A percentile compares a stretch with the other conserved stretches of the same genome.
phyloP scores from a whole-genome alignment of 2,888 invertebrate genomes.

The Agrochola macilenta region DNA sequence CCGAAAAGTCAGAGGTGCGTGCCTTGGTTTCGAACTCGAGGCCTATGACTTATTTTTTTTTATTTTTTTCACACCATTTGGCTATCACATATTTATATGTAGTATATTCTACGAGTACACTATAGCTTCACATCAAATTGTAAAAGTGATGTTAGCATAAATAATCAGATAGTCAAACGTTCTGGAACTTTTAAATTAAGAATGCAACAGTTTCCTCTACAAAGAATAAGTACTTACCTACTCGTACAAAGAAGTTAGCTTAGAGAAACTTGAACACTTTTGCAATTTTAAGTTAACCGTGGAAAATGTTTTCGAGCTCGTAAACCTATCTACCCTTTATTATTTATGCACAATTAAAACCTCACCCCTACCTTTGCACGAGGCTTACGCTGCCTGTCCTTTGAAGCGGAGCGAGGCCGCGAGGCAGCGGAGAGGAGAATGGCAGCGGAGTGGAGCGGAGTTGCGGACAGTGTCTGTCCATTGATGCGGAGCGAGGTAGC shows the following conservation, averaged over 20 bases:
- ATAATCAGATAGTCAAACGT: not conserved
- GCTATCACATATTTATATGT: no score
- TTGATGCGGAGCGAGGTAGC: no score
- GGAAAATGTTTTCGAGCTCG: not conserved
- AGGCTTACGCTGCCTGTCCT: no score
- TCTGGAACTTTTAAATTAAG: constrained; percentile 9
- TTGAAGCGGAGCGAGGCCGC: no score
- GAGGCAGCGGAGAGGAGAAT: no score
- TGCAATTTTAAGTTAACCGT: constrained; percentile 10
- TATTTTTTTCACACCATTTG: no score
- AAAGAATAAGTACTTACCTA: constrained; percentile 1
- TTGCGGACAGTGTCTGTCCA: no score
- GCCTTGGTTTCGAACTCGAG: no score
- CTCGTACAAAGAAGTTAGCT: constrained; percentile 6
- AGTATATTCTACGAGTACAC: no score
- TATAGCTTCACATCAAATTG: not conserved
- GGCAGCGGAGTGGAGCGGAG: no score
- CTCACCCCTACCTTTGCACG: not conserved
- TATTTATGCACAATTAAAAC: constrained; percentile 24
- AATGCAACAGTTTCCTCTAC: constrained; percentile 21
- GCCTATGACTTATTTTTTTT: no score
- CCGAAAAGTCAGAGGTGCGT: no score
- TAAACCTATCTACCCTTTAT: constrained; percentile 7
- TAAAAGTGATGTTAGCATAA: not conserved
- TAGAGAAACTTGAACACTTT: constrained; percentile 4